Conservation (phyloP, 2,113 vertebrate species). For the Lota lota region DNA sequence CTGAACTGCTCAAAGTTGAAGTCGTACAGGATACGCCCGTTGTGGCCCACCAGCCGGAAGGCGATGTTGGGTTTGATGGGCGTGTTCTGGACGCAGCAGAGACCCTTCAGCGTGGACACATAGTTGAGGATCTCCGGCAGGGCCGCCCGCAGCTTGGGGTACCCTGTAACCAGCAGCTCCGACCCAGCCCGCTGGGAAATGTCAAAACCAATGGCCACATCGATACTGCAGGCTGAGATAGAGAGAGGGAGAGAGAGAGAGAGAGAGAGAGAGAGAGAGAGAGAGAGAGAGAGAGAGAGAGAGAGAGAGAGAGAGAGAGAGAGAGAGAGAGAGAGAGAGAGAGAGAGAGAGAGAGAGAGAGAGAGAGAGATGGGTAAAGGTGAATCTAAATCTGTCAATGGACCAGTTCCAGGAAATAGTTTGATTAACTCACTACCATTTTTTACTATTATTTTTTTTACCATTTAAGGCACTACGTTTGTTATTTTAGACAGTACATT, state of each 20-base stretch:
- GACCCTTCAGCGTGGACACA: conserved; percentile 51
- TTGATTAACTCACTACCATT: too few species aligned
- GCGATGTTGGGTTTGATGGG: conserved; percentile 53
- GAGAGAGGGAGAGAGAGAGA: neutral
- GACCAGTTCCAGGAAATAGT: too few species aligned
- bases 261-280: too few species aligned
- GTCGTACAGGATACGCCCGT: conserved; percentile 63
- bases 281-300: too few species aligned
- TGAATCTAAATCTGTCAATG: neutral
- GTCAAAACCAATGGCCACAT: conserved; percentile 63
- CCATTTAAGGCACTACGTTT: too few species aligned
- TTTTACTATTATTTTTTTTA: too few species aligned
- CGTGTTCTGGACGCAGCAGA: conserved; percentile 62
- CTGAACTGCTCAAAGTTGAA: conserved; percentile 71
- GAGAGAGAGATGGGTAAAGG: too few species aligned
- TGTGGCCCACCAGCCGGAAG: conserved; percentile 58
- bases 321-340: neutral
- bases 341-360: too few species aligned
- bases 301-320: too few species aligned
- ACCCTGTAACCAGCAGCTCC: conserved; percentile 48
- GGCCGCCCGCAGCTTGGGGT: conserved; percentile 54
- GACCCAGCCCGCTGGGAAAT: conserved; percentile 51
- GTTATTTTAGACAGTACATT: too few species aligned
- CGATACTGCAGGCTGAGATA: neutral
- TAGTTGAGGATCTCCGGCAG: conserved; percentile 69